Evolutionary conservation across 2,888 invertebrate species (phyloP), one percentile per base, ranked within the genome.

Genomic region (Drosophila tripunctata): DNA sequence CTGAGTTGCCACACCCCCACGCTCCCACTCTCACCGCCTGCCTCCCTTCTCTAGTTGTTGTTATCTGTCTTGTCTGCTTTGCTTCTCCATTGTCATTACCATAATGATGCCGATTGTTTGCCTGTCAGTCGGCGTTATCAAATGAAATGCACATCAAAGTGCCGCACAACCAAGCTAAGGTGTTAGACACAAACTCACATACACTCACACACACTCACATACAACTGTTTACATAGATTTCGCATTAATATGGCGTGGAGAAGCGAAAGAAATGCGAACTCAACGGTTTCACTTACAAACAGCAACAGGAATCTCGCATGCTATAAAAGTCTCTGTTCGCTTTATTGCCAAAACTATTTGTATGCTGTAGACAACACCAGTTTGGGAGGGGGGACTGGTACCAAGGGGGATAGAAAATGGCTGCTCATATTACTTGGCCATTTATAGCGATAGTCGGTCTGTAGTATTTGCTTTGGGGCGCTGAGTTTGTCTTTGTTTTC

Each of bases 341-440:
- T 50, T 70, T 72, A 72, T 71, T 71, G 66, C 61, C 72, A 71
- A 71, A n/a, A 72, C 71, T 72, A 72, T 72, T 72, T 72, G 72
- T 72, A 67, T 71, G 58, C 62, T 57, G 43, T 38, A 71, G 57
- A 57, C 47, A 61, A 51, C 51, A 27, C 30, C 43, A 31, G 50
- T n/a, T 27, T 10, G 14, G 19, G 1, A 8, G 8, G 8, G 15
- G 6, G n/a, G 10, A 4, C 31, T 6, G n/a, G 8, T n/a, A n/a
- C n/a, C n/a, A n/a, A n/a, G 12, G 0, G 27, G 3, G 10, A 3
- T 10, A 3, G 12, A 14, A 30, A 12, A 7, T 24, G 52, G 19
- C 33, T 57, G 57, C 57, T 63, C 63, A 57, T 64, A 12, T 69
- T 63, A 33, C 70, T 41, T 57, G 70, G 57, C 52, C 67, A 62